Percentiles rank a stretch among this genome's conserved stretches.
Conservation (phyloP, 2,888 invertebrate genomes). For the Tholera decimalis region DNA sequence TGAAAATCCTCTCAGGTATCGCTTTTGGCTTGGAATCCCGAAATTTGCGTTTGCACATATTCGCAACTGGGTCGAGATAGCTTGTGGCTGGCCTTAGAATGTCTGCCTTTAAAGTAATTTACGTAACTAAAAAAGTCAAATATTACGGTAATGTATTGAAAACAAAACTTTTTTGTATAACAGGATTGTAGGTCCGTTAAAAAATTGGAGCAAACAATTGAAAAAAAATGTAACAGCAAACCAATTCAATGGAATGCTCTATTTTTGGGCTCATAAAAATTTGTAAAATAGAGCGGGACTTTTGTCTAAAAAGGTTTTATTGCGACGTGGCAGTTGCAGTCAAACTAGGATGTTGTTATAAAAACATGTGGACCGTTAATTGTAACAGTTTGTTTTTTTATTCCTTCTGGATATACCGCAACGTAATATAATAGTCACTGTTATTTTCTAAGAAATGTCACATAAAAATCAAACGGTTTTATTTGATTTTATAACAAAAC, state of each 20-base stretch:
- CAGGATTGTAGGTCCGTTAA: conserved; percentile 38
- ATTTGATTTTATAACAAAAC: not conserved
- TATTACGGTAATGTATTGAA: conserved; percentile 47
- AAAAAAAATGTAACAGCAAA: conserved; percentile 55
- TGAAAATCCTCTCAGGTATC: conserved; percentile 18
- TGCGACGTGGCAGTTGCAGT: conserved; percentile 56
- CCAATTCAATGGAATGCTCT: conserved; percentile 71
- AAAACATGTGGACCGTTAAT: conserved; percentile 79
- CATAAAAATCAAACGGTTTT: not conserved
- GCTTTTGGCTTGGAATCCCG: conserved; percentile 38
- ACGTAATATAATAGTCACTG: conserved; percentile 35
- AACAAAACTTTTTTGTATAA: conserved; percentile 54
- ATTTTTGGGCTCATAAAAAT: conserved; percentile 77
- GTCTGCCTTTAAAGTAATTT: conserved; percentile 17
- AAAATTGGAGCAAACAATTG: conserved; percentile 59
- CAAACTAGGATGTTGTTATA: conserved; percentile 58
- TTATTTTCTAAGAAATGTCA: conserved; percentile 43
- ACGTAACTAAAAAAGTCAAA: conserved; percentile 19
- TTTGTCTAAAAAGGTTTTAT: conserved; percentile 72
- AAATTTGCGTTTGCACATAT: conserved; percentile 42
- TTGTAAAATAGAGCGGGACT: conserved; percentile 82
- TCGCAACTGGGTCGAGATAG: conserved; percentile 42
- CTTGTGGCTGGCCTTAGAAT: conserved; percentile 11
- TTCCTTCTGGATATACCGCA: conserved; percentile 57
- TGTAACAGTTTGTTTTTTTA: conserved; percentile 77